These are phyloP conservation scores for Nowickia ferox DNA, from an alignment of 2,888 invertebrate species.

Conservation along the genomic window DNA sequence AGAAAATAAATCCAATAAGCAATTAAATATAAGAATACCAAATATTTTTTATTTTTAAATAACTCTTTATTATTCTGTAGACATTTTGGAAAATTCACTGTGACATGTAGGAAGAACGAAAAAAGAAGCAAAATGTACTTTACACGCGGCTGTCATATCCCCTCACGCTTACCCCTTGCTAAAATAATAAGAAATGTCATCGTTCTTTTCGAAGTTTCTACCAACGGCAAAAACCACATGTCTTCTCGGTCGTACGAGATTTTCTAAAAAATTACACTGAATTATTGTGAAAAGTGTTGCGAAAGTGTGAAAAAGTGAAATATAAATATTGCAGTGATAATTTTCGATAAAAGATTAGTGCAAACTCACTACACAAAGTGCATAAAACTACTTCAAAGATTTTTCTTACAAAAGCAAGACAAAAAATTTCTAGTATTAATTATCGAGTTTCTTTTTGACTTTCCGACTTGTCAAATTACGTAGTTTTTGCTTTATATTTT, in stretches of 20 bases:
- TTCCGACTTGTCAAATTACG: slow-evolving; percentile 73
- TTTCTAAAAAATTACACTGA: slow-evolving; percentile 77
- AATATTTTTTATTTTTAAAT: too few relatives aligned
- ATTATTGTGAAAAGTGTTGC: slow-evolving; percentile 81
- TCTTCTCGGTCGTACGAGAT: slow-evolving; percentile 83
- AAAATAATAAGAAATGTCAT: slow-evolving; percentile 72
- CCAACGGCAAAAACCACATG: slow-evolving; percentile 88
- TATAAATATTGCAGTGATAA: slow-evolving; percentile 74
- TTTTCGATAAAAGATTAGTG: slow-evolving; percentile 76
- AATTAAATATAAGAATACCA: too few relatives aligned
- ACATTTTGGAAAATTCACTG: not conserved
- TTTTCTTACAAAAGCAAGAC: slow-evolving; percentile 70
- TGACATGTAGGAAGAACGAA: not conserved
- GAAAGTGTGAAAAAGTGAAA: slow-evolving; percentile 78
- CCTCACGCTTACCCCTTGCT: slow-evolving; percentile 29
- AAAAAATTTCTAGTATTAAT: slow-evolving; percentile 61
- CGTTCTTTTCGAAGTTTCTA: slow-evolving; percentile 86
- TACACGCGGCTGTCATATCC: slow-evolving; percentile 57
- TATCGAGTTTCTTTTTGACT: slow-evolving; percentile 68
- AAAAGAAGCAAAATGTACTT: slow-evolving; percentile 5
- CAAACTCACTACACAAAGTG: slow-evolving; percentile 74
- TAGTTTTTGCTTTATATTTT: slow-evolving; percentile 57
- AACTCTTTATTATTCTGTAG: not conserved
- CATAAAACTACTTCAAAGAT: slow-evolving; percentile 71
- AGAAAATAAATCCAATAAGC: not conserved